phyloP scores from a whole-genome alignment of 2,113 vertebrate species.

The Nothoprocta pentlandii region DNA sequence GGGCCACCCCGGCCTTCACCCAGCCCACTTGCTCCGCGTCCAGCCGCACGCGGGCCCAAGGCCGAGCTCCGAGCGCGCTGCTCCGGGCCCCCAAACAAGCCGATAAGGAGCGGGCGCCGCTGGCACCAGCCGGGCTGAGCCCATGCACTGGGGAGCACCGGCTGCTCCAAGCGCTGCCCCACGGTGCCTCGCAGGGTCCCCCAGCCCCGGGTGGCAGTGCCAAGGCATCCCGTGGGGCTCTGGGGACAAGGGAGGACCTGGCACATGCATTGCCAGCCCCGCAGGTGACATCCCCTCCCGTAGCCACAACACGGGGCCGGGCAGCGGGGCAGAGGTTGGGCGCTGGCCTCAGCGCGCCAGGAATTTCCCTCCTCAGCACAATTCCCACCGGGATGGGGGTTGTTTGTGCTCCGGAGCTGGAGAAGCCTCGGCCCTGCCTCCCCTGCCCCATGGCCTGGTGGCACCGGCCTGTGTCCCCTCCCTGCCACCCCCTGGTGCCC shows the following conservation, averaged over 20 bases:
- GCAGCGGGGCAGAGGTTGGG: conserved; percentile 11
- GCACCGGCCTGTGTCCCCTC: background rate
- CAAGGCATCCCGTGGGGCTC: background rate
- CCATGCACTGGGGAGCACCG: too few relatives aligned
- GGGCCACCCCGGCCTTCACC: background rate
- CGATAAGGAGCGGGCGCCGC: background rate
- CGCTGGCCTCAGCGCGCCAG: background rate
- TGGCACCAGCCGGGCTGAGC: rapidly evolving
- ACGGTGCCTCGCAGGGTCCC: too few relatives aligned
- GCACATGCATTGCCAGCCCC: background rate
- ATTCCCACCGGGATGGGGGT: background rate
- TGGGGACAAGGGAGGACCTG: background rate
- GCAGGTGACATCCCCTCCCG: rapidly evolving
- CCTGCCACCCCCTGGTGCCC: background rate
- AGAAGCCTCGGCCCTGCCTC: background rate
- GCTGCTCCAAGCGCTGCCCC: background rate
- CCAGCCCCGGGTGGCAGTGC: background rate
- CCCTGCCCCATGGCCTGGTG: background rate
- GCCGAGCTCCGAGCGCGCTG: background rate
- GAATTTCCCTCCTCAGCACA: conserved; percentile 50
- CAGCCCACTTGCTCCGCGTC: rapidly evolving
- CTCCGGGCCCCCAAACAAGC: background rate
- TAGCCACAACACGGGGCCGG: background rate
- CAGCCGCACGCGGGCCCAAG: conserved; percentile 32
- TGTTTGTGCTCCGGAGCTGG: conserved; percentile 44